These are phyloP conservation scores for Thaumatotibia leucotreta DNA, from an alignment of 1,140 invertebrate genomes.

Conservation along the genomic window DNA sequence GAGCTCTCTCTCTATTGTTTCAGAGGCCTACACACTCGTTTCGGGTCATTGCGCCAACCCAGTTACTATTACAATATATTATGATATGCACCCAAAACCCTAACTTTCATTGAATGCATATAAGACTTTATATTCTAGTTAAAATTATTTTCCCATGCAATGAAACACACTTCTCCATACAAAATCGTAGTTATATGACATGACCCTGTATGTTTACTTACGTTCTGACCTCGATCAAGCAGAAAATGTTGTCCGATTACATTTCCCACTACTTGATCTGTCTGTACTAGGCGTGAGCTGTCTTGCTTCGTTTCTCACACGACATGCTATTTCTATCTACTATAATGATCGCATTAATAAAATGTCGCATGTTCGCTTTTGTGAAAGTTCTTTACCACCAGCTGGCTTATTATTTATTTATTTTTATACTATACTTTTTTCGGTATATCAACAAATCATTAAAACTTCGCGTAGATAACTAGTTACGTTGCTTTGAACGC, in stretches of 20 bases:
- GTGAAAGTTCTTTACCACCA: background rate
- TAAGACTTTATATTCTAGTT: too few relatives aligned
- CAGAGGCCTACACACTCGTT: background rate
- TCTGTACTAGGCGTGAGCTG: background rate
- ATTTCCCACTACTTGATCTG: background rate
- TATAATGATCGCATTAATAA: background rate
- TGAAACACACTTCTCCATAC: background rate
- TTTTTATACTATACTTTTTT: background rate
- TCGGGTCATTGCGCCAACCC: background rate
- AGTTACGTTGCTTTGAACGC: background rate
- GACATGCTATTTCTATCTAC: background rate
- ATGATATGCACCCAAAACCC: background rate
- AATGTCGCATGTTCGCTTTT: background rate
- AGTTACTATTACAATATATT: too few relatives aligned
- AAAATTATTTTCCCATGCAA: background rate
- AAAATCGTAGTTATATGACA: background rate
- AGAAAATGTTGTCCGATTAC: background rate
- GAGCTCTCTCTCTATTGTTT: background rate
- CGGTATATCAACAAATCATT: background rate
- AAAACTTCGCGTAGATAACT: background rate
- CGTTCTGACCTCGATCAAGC: background rate
- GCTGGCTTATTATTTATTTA: background rate
- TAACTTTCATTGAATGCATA: background rate
- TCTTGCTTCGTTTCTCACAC: background rate
- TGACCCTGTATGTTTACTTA: background rate